phyloP scores from a whole-genome alignment of 1,140 invertebrate species.

The Aphelenchoides fujianensis region DNA sequence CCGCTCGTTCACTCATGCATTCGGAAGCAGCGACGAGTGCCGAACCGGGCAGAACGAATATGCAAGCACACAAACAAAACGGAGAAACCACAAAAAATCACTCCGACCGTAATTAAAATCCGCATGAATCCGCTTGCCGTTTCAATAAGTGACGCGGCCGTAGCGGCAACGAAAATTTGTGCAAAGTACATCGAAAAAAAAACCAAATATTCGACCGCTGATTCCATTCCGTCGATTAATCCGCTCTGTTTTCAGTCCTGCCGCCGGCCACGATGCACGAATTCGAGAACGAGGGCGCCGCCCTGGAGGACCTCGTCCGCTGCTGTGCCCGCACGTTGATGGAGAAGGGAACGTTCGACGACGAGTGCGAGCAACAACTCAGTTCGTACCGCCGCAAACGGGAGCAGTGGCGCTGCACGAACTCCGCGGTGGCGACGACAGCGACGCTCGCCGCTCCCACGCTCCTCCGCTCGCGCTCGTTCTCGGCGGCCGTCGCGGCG shows the following conservation, averaged over 20 bases:
- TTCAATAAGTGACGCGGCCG: too few species aligned
- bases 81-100: too few species aligned
- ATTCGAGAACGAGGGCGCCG: conserved; percentile 33
- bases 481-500: conserved; percentile 32
- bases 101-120: too few species aligned
- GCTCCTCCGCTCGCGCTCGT: conserved; percentile 30
- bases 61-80: too few species aligned
- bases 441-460: conserved; percentile 20
- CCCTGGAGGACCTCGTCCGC: conserved; percentile 39
- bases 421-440: conserved; percentile 19
- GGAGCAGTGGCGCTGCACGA: conserved; percentile 29
- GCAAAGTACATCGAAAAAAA: too few species aligned
- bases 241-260: conserved; percentile 7
- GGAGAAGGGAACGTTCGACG: conserved; percentile 48
- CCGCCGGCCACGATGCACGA: conserved; percentile 27
- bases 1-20: too few species aligned
- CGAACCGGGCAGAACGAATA: too few species aligned
- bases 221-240: too few species aligned
- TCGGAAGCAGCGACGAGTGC: too few species aligned
- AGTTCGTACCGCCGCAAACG: conserved; percentile 33
- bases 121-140: too few species aligned
- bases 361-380: conserved; percentile 24
- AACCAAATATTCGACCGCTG: too few species aligned
- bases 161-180: too few species aligned
- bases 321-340: conserved; percentile 29